Evolutionary conservation across 2,888 invertebrate genomes (phyloP).

Genomic region (Ceramica pisi): DNA sequence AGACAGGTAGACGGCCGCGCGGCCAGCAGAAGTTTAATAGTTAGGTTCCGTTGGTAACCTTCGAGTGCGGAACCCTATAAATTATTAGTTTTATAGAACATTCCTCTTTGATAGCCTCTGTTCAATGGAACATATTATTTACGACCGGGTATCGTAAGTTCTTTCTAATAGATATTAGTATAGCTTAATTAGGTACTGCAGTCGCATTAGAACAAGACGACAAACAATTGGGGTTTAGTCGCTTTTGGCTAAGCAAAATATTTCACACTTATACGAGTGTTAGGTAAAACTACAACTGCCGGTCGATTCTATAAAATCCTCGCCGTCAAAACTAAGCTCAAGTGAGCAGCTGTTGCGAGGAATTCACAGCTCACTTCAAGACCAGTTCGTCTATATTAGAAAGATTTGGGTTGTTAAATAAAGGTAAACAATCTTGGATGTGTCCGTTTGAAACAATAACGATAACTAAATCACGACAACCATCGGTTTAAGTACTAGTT

Average conservation of each 20-base stretch:
- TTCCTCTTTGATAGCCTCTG: background rate
- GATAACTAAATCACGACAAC: no score
- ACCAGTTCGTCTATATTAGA: no score
- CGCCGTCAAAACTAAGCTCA: no score
- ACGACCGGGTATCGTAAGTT: background rate
- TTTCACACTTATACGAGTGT: background rate
- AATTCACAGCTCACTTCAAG: no score
- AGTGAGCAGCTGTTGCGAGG: no score
- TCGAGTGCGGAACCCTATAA: no score
- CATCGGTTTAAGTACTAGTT: no score
- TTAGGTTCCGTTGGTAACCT: background rate
- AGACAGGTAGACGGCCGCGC: background rate
- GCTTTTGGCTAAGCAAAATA: slow-evolving; percentile 12
- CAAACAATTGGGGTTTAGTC: background rate
- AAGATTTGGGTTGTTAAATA: no score
- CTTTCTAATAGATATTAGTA: slow-evolving; percentile 5
- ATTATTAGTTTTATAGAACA: background rate
- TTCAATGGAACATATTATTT: background rate
- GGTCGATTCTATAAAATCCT: no score
- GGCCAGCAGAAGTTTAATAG: background rate
- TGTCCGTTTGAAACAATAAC: no score
- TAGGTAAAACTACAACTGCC: background rate
- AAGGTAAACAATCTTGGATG: no score
- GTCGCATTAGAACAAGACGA: background rate
- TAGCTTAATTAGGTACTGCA: background rate